Base-by-base conservation (phyloP, 2,113 vertebrate species). In the Leptocoma aspasia region DNA sequence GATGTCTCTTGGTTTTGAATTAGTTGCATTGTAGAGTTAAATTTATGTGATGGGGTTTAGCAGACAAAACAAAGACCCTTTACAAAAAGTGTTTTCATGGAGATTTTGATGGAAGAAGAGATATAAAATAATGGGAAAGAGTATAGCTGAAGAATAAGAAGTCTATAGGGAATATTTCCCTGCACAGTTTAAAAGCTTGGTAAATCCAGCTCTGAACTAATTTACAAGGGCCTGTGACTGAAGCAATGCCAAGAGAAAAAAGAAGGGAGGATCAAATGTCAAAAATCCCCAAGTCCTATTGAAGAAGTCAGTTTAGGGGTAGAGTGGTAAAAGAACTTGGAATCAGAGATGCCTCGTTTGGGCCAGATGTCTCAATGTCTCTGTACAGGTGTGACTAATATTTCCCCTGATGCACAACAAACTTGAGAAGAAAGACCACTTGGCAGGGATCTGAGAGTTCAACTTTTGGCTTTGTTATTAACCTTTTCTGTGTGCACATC, bases 201-300 rank as follows among this genome's bases (percentile, higher is more conserved):
- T 92, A 90, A 90, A 93, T 90, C 82, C 76, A 94, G 78, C 30
- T 54, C 79, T 94, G 90, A 93, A 91, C 59, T 88, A 90, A 83
- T 84, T 87, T 95, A 59, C 54, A 77, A 73, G 82, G n/a, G 90
- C 42, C 64, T 81, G 49, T 77, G 93, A 90, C 64, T 96, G 94
- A 97, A 97, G 88, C 85, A 86, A 75, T 90, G 93, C 95, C 95
- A 96, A 90, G 86, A 96, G 66, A 75, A 86, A 92, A 70, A 89
- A 94, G 61, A 88, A 92, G 71, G 63, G 82, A 91, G 75, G 85
- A 85, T 96, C 75, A 54, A 91, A 95, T 93, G 85, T 88, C 90
- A 80, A 49, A 91, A 94, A 92, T 63, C 17, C 35, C 52, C 10
- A 30, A 88, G 41, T 35, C 7, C 2, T 59, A 64, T 33, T 90